phyloP scores from a whole-genome alignment of 1,140 invertebrate species.

The Philopotamus ludificatus region DNA sequence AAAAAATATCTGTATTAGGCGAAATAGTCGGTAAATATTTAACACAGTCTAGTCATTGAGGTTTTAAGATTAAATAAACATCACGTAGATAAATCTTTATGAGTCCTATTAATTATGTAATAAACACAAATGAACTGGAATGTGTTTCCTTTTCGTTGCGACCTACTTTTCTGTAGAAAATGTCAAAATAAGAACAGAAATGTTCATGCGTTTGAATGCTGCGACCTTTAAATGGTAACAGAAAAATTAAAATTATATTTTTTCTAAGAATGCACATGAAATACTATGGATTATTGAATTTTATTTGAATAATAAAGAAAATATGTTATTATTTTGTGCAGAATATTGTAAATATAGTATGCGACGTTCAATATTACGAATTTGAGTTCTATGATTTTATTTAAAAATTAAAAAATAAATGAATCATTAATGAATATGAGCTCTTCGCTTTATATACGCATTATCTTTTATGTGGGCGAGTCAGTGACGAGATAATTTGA shows the following conservation, averaged over 20 bases:
- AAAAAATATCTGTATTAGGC: neutral
- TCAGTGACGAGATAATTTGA: conserved; percentile 2
- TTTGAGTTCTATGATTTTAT: neutral
- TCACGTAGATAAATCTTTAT: neutral
- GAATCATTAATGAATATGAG: neutral
- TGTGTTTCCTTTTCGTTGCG: neutral
- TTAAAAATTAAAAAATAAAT: neutral
- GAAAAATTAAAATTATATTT: no score
- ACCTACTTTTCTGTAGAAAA: neutral
- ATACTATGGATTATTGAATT: neutral
- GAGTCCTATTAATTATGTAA: neutral
- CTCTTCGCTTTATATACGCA: conserved; percentile 19
- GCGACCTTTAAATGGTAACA: neutral
- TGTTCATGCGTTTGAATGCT: neutral
- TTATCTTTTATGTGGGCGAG: conserved; percentile 19
- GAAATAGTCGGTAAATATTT: neutral
- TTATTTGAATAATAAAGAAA: neutral
- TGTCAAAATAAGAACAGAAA: neutral
- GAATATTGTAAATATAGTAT: neutral
- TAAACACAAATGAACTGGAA: neutral
- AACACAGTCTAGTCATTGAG: neutral
- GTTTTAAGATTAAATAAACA: neutral
- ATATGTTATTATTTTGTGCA: no score
- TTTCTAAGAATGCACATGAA: no score
- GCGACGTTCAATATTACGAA: neutral